Base-by-base conservation (phyloP, 2,113 vertebrate species). In the Phyllostomus hastatus region DNA sequence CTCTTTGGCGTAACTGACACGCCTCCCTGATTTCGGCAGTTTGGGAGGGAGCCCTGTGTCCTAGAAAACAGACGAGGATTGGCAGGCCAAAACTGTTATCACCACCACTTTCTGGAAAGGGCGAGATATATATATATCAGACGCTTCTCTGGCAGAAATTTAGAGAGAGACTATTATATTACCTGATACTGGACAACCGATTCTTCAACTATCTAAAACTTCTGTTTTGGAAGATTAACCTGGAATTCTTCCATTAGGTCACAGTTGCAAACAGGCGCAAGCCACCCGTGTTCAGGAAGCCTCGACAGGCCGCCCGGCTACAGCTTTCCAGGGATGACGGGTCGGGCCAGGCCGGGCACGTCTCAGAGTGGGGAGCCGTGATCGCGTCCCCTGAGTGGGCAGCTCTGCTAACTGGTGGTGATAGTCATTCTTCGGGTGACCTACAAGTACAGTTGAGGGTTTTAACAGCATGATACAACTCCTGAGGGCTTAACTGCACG, bases 381-480 rank as follows among this genome's bases (percentile, higher is more conserved):
- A 1, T 10, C 31, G 70, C 41, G 16, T 66, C 24, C 0, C 24
- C 7, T 35, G 54, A 11, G 54, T 67, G 48, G 48, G 38, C 76
- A 78, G 0, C 73, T 96, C 28, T 85, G 35, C 73, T 94, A 31
- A 46, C 64, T 24, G 1, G 0, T 31, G 0, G 0, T 46, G 4
- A 24, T 50, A 10, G 72, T 75, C 78, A 26, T 73, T 79, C 52
- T 5, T 69, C 92, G 33, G 35, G 1, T 41, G 57, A 67, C 52
- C n/a, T 67, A 46, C 72, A 93, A 69, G 72, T 22, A 14, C 46
- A 70, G 4, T 7, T 59, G 38, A 85, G 17, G 79, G 94, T 94
- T 94, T 46, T 64, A 24, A 83, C 72, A 92, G 43, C 26, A 5
- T 19, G 24, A 24, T 85, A 28, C 52, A 17, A 14, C 87, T 59